Conservation (phyloP, 1,140 invertebrate species). For the Drosophila sucinea region DNA sequence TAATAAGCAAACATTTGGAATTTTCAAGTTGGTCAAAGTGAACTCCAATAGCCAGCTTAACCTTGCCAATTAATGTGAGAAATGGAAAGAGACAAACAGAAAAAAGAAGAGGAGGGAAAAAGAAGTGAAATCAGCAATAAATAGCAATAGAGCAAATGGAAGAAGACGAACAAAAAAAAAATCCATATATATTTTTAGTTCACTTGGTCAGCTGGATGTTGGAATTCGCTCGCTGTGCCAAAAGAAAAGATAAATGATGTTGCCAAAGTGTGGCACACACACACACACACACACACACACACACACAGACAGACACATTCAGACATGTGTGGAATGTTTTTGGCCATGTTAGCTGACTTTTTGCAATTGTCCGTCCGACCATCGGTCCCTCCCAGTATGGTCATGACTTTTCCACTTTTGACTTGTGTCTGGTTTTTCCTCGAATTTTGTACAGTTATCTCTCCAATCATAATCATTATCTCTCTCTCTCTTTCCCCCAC, state of each 20-base stretch:
- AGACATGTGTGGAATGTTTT: conserved; percentile 33
- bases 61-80: conserved; percentile 78
- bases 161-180: not conserved
- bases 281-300: conserved; percentile 10
- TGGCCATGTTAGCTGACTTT: conserved; percentile 64
- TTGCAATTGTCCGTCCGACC: conserved; percentile 53
- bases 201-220: conserved; percentile 42
- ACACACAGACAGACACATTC: not conserved
- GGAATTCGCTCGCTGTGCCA: conserved; percentile 32
- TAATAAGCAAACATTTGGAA: conserved; percentile 40
- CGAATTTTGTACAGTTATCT: conserved; percentile 14
- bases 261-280: conserved; percentile 52
- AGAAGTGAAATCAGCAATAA: conserved; percentile 63
- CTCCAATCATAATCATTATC: conserved; percentile 57
- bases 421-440: conserved; percentile 36
- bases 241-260: conserved; percentile 73
- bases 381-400: conserved; percentile 12
- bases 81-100: conserved; percentile 43
- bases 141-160: conserved; percentile 45
- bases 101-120: conserved; percentile 25
- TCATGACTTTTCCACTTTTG: conserved; percentile 44
- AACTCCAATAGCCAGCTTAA: conserved; percentile 56
- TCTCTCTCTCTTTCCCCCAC: not conserved
- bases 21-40: conserved; percentile 35
- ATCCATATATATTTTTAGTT: conserved; percentile 47